Conservation (phyloP, 2,113 vertebrate genomes). For the Zootoca vivipara region DNA sequence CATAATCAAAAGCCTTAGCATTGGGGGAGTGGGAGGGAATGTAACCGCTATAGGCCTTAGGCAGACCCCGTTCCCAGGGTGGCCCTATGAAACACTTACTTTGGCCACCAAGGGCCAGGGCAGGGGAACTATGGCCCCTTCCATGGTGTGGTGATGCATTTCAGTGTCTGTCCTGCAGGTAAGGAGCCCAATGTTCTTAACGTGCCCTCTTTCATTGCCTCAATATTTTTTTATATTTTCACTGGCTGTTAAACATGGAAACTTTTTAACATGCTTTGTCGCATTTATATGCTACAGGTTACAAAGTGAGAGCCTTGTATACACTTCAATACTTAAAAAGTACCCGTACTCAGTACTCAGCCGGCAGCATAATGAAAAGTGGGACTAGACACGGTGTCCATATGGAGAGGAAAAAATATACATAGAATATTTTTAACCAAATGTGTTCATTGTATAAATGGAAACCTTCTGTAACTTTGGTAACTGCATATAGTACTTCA, state of each 20-base stretch:
- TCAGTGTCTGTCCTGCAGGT: conserved; percentile 81
- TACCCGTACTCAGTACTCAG: conserved; percentile 98
- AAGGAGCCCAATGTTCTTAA: conserved; percentile 81
- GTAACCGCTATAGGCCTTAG: conserved; percentile 55
- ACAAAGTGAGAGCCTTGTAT: conserved; percentile 99
- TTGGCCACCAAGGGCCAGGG: conserved; percentile 50
- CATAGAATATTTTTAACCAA: conserved; percentile 86
- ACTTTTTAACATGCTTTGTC: conserved; percentile 99
- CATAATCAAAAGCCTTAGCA: conserved; percentile 50
- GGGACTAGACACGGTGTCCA: conserved; percentile 96
- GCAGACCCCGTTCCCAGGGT: conserved; percentile 58
- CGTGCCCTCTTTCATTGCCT: conserved; percentile 83
- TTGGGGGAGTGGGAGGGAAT: not conserved
- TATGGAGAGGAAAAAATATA: conserved; percentile 91
- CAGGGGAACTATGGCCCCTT: conserved; percentile 54
- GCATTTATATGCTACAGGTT: conserved; percentile 99
- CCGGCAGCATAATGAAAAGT: conserved; percentile 98
- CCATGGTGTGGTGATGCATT: conserved; percentile 81
- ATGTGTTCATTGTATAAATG: conserved; percentile 86
- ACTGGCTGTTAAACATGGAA: conserved; percentile 88
- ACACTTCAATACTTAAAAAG: conserved; percentile 98
- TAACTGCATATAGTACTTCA: conserved; percentile 78
- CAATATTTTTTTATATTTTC: conserved; percentile 81
- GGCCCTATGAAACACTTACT: conserved; percentile 46
- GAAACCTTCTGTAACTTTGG: conserved; percentile 86